A percentile compares a stretch with the other conserved stretches of the same genome.
These are phyloP conservation scores for Apodemia hepburni DNA, from an alignment of 2,888 invertebrate species.

Conservation along the genomic window DNA sequence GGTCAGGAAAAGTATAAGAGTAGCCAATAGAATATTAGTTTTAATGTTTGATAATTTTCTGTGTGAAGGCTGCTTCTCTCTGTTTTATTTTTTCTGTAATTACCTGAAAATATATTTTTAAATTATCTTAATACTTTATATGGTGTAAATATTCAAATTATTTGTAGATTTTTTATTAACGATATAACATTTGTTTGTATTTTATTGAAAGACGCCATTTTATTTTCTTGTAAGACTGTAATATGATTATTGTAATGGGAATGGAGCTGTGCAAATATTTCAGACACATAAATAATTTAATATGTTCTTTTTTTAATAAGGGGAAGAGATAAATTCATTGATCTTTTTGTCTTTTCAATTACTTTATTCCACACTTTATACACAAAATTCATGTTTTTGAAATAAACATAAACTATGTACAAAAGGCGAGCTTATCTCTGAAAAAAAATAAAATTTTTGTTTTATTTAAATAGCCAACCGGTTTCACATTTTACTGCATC, in stretches of 20 bases:
- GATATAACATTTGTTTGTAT: conserved; percentile 1
- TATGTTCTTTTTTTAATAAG: no score
- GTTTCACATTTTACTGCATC: no score
- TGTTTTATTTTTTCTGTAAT: neutral
- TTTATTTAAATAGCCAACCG: no score
- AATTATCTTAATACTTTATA: neutral
- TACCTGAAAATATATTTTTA: neutral
- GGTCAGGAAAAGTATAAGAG: neutral
- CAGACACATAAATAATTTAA: no score
- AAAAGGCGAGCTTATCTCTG: no score
- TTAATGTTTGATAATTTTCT: neutral
- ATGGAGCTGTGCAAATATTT: neutral
- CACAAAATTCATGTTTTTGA: no score
- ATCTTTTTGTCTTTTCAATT: no score
- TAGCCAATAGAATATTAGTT: neutral
- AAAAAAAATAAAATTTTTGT: no score
- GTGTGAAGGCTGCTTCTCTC: neutral
- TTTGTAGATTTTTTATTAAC: neutral
- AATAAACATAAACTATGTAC: no score
- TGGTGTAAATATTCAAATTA: neutral
- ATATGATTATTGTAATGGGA: neutral
- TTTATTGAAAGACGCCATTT: neutral
- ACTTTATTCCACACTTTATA: no score
- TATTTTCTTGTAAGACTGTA: neutral
- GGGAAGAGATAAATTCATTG: no score